phyloP scores from a whole-genome alignment of 2,113 vertebrate genomes.

The Neotragus moschatus region DNA sequence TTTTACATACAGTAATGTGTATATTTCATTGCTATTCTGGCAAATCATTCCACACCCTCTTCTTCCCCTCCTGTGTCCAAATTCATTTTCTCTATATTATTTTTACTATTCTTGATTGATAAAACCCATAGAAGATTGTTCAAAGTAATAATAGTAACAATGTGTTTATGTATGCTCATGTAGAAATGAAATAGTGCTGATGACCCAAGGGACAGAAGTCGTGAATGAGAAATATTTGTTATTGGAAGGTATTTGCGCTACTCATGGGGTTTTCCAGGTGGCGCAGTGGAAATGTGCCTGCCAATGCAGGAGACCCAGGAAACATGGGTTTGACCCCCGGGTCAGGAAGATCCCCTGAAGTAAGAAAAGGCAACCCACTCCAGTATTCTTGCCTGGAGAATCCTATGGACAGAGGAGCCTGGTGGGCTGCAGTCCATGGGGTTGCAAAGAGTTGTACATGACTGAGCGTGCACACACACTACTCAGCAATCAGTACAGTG shows the following conservation, averaged over 20 bases:
- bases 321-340: not conserved
- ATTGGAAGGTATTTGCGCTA: not conserved
- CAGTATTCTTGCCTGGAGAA: not conserved
- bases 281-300: not conserved
- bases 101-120: not conserved
- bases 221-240: not conserved
- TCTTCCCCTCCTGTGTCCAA: not conserved
- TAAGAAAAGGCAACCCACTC: not conserved
- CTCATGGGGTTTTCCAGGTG: not conserved
- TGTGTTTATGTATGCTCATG: not conserved
- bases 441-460: not conserved
- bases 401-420: not conserved
- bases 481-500: not conserved
- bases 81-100: not conserved
- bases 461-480: not conserved
- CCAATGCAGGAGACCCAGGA: accelerated
- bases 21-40: not conserved
- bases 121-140: not conserved
- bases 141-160: not conserved
- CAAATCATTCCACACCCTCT: not conserved
- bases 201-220: not conserved
- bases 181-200: not conserved
- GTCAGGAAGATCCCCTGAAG: not conserved
- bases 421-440: not conserved
- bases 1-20: not conserved